Percentiles rank a stretch among this genome's conserved stretches.
phyloP scores from a whole-genome alignment of 2,888 invertebrate species.

The Lasioglossum zephyrum region DNA sequence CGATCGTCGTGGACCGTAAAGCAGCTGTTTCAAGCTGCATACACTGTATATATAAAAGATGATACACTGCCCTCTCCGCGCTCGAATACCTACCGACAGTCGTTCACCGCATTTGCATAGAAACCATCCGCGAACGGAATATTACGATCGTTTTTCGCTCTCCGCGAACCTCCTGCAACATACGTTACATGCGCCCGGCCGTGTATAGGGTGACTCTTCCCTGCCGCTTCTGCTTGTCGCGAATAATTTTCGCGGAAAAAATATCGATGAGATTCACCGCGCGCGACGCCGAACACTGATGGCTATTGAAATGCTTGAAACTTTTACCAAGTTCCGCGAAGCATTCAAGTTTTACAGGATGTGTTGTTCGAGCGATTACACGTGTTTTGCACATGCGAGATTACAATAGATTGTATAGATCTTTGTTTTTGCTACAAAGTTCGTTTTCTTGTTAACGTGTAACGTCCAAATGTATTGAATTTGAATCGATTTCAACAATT shows the following conservation, averaged over 20 bases:
- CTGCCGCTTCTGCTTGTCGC: slow-evolving; percentile 8
- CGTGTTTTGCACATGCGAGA: neutral
- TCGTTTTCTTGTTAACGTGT: neutral
- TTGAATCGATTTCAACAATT: neutral
- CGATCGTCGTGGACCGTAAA: slow-evolving; percentile 58
- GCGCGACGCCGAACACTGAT: neutral
- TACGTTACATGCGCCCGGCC: slow-evolving; percentile 44
- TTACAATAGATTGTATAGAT: neutral
- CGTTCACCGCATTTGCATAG: slow-evolving; percentile 70
- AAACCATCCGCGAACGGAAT: slow-evolving; percentile 66
- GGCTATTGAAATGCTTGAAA: neutral
- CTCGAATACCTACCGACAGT: slow-evolving; percentile 65
- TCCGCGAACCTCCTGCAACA: slow-evolving; percentile 36
- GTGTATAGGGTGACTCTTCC: slow-evolving; percentile 43
- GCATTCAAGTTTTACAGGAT: neutral
- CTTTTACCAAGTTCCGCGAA: neutral
- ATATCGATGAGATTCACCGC: neutral
- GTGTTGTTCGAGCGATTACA: neutral
- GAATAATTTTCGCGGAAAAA: slow-evolving; percentile 1
- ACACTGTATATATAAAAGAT: slow-evolving; percentile 58
- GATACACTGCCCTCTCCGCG: slow-evolving; percentile 63
- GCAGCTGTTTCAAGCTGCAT: slow-evolving; percentile 58
- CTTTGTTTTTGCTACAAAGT: neutral
- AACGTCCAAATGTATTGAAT: neutral
- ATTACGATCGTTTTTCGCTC: slow-evolving; percentile 69